phyloP scores from a whole-genome alignment of 2,797 vertebrate species.

The Xiphorhynchus erythropygius region DNA sequence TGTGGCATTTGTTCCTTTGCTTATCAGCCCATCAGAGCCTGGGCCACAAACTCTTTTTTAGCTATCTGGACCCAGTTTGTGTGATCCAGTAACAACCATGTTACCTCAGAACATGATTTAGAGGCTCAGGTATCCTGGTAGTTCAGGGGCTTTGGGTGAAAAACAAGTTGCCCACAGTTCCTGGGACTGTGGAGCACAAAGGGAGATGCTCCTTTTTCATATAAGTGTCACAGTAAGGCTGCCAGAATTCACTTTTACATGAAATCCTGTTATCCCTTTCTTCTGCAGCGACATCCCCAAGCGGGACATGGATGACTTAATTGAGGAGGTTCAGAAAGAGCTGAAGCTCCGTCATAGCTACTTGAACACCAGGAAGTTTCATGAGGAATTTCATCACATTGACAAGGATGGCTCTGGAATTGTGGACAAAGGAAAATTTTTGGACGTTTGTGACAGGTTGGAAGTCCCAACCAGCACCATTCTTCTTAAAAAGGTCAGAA shows the following conservation, averaged over 20 bases:
- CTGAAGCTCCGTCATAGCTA: constrained; percentile 30
- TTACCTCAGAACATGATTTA: not conserved
- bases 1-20: not conserved
- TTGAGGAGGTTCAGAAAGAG: constrained; percentile 59
- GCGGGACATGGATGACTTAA: constrained; percentile 55
- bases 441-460: constrained; percentile 62
- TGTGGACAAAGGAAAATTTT: constrained; percentile 66
- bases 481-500: constrained; percentile 73
- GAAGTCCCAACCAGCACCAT: constrained; percentile 48
- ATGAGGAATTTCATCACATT: constrained; percentile 24
- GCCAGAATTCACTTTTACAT: not conserved
- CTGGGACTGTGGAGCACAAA: not conserved
- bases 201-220: not conserved
- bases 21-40: not conserved
- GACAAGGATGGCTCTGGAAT: constrained; percentile 69
- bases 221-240: not conserved
- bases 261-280: not conserved
- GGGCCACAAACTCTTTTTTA: not conserved
- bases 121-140: not conserved
- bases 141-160: not conserved
- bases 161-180: not conserved
- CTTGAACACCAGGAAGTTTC: constrained; percentile 35
- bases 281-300: constrained; percentile 39
- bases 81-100: not conserved
- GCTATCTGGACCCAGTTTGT: not conserved